Percentiles rank a stretch among this genome's conserved stretches.
Conservation (phyloP, 2,797 vertebrate species). For the Menidia menidia region DNA sequence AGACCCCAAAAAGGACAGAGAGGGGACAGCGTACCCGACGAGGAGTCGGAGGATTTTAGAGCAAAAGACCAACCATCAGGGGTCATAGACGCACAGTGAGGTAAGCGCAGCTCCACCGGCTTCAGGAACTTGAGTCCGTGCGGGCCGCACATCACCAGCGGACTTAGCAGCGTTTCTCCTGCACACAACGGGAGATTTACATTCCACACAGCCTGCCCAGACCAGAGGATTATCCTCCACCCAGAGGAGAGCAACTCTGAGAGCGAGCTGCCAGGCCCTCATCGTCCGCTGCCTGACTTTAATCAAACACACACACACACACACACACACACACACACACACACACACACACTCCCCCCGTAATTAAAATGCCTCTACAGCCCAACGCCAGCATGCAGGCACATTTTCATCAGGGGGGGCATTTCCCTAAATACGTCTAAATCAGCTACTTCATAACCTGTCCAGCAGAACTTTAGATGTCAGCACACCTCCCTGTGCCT, state of each 20-base stretch:
- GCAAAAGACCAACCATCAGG: conserved; percentile 99
- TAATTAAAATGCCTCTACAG: conserved; percentile 9
- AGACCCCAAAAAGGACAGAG: conserved; percentile 91
- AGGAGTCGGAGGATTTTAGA: conserved; percentile 99
- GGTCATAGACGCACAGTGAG: conserved; percentile 99
- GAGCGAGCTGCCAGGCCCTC: conserved; percentile 5
- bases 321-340: background rate
- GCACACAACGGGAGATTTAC: conserved; percentile 31
- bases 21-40: conserved; percentile 99
- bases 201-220: conserved; percentile 29
- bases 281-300: conserved; percentile 13
- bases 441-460: background rate
- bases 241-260: conserved; percentile 10
- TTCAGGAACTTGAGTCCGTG: conserved; percentile 99
- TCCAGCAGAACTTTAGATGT: background rate
- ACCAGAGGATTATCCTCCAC: conserved; percentile 25
- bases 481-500: background rate
- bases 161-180: conserved; percentile 98
- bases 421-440: background rate
- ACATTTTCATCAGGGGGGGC: background rate
- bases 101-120: conserved; percentile 98
- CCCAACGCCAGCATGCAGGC: background rate
- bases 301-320: conserved; percentile 25
- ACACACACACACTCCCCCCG: conserved; percentile 13
- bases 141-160: conserved; percentile 98